A percentile compares a stretch with the other conserved stretches of the same genome.
These are phyloP conservation scores for Erynnis tages DNA, from an alignment of 2,888 invertebrate genomes.

Conservation along the genomic window DNA sequence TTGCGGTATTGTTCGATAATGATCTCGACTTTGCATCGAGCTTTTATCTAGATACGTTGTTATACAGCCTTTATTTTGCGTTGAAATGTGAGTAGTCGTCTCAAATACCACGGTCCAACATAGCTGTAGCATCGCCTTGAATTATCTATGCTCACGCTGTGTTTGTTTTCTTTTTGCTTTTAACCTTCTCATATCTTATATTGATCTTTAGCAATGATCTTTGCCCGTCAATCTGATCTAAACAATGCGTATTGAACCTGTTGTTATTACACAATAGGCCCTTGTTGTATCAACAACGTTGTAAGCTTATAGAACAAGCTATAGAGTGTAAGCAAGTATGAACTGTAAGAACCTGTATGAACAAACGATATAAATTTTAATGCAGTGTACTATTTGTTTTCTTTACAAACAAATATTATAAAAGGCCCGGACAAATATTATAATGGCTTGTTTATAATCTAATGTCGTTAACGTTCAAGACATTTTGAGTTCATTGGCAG, in stretches of 20 bases:
- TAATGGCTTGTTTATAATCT: too few species aligned
- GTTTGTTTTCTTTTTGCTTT: slow-evolving; percentile 33
- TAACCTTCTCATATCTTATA: slow-evolving; percentile 19
- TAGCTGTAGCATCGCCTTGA: slow-evolving; percentile 49
- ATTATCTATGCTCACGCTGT: slow-evolving; percentile 38
- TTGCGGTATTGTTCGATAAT: slow-evolving; percentile 57
- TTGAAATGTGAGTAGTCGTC: slow-evolving; percentile 25
- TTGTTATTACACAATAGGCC: slow-evolving; percentile 44
- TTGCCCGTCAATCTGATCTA: slow-evolving; percentile 29
- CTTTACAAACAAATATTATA: too few species aligned
- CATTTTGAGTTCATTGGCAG: slow-evolving; percentile 75
- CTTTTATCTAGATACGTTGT: slow-evolving; percentile 39
- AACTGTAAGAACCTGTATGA: too few species aligned
- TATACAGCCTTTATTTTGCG: slow-evolving; percentile 25
- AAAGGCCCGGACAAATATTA: too few species aligned
- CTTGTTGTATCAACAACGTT: slow-evolving; percentile 44
- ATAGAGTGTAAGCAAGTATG: too few species aligned
- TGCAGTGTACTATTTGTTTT: too few species aligned
- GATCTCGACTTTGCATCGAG: slow-evolving; percentile 48
- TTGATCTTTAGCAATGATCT: slow-evolving; percentile 30
- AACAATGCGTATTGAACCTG: slow-evolving; percentile 33
- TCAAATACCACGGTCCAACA: slow-evolving; percentile 35
- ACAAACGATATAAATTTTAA: too few species aligned
- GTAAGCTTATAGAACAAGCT: background rate
- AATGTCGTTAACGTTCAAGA: too few species aligned